A percentile compares a stretch with the other conserved stretches of the same genome.
Evolutionary conservation across 2,888 invertebrate species (phyloP).

Genomic region (Sceliomorpha sp.): DNA sequence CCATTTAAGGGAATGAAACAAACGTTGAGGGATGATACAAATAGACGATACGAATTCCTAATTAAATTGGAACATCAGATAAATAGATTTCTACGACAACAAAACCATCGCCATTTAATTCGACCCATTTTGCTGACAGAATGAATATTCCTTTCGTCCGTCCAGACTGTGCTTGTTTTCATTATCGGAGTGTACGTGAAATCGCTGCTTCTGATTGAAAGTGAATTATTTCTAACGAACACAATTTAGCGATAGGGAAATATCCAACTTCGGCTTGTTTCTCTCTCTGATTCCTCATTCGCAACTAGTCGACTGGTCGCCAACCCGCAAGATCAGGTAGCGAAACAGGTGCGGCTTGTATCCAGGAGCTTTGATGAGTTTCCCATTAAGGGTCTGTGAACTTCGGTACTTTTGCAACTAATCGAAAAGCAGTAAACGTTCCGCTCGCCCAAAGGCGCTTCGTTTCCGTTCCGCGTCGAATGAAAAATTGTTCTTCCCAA

Average conservation of each 20-base stretch:
- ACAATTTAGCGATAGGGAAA: constrained; percentile 4
- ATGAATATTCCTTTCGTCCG: too few species aligned
- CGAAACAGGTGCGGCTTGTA: constrained; percentile 19
- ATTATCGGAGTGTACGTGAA: not conserved
- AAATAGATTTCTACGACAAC: too few species aligned
- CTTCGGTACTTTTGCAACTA: constrained; percentile 22
- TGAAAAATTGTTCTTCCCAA: not conserved
- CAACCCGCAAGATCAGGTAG: constrained; percentile 21
- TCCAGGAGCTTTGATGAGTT: constrained; percentile 26
- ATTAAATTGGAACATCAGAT: too few species aligned
- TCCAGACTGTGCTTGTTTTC: not conserved
- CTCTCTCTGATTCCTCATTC: constrained; percentile 11
- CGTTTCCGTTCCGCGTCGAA: constrained; percentile 7
- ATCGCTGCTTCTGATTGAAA: not conserved
- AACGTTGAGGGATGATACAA: too few species aligned
- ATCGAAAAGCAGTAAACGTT: constrained; percentile 25
- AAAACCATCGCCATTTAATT: too few species aligned
- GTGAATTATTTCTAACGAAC: not conserved
- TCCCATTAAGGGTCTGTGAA: constrained; percentile 22
- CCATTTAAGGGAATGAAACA: too few species aligned
- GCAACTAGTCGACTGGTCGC: constrained; percentile 9
- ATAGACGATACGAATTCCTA: too few species aligned
- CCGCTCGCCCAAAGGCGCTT: constrained; percentile 9
- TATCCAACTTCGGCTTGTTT: constrained; percentile 7
- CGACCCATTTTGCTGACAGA: too few species aligned